Base-by-base conservation (phyloP, 2,888 invertebrate species). In the Eucriotettix oculatus region DNA sequence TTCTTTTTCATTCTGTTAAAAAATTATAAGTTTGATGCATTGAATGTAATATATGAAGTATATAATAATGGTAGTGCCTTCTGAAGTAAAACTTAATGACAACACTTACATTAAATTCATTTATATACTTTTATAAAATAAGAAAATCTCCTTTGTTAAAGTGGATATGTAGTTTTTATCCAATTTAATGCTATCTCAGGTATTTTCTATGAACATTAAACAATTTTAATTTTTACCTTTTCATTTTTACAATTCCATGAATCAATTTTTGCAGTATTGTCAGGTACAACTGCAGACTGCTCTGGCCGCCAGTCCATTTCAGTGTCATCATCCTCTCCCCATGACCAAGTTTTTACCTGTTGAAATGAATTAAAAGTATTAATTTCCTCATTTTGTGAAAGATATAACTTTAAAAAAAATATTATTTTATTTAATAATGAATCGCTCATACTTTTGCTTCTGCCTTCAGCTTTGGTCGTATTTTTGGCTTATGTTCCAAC, bases 401-500 rank as follows among this genome's bases (percentile, higher is more conserved):
- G 9, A 16, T 10, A 54, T 10, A 5, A 9, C 14, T 16, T 29
- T 29, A 54, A 14, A 14, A 29, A 54, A 16, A 54, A 17, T 14
- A 17, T 2, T 11, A 53, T 16, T 11, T 17, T 11, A 53, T 53
- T 16, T 11, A 7, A 53, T 2, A 53, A 16, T 53, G n/a, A 53
- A 14, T 7, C 1, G 10, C 14, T 71, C 84, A 85, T 16, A 71
- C 69, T 63, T 84, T 84, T 0, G 82, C 81, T 69, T 86, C 86
- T 0, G 86, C 86, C 72, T 84, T 86, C 56, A 86, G 70, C 70
- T 86, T 86, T 0, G 86, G 86, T 61, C 84, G 79, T 40, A 86
- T 82, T 74, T 85, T 60, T n/a, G 63, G 62, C 42, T 60, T 64
- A 79, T 79, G 3, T 77, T 76, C 58, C n/a, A 54, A 29, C 9